Percentiles rank a stretch among this genome's conserved stretches.
Conservation (phyloP, 2,797 vertebrate genomes). For the Eidolon dupreanum region DNA sequence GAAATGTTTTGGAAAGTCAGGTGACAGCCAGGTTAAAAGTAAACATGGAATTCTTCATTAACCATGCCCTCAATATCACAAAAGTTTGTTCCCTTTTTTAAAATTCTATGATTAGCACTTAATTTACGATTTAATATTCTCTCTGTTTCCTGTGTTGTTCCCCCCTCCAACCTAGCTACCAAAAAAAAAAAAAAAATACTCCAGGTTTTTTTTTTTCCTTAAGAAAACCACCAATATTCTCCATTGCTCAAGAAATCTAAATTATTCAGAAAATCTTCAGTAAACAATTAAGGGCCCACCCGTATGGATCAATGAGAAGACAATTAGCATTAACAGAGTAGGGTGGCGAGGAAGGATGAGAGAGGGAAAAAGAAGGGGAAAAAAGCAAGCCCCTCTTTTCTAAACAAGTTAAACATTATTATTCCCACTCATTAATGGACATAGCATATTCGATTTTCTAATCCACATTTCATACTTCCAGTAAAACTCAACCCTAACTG, state of each 20-base stretch:
- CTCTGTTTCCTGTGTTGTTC: background rate
- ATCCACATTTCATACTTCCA: background rate
- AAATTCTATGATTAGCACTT: constrained; percentile 4
- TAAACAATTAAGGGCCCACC: background rate
- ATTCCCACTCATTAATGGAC: background rate
- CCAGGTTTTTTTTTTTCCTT: background rate
- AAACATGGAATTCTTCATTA: constrained; percentile 42
- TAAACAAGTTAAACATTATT: constrained; percentile 24
- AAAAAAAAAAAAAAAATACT: background rate
- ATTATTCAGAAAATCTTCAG: constrained; percentile 2
- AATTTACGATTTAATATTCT: background rate
- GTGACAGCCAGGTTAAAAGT: background rate
- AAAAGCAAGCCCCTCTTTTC: background rate
- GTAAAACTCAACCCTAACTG: constrained; percentile 14
- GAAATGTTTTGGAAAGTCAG: background rate
- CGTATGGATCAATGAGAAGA: background rate
- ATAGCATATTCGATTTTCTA: background rate
- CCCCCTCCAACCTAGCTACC: background rate
- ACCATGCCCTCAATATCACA: background rate
- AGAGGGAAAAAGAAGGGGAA: rapidly evolving
- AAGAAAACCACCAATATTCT: background rate
- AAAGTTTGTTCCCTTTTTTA: constrained; percentile 16
- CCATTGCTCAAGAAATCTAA: background rate
- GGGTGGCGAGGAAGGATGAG: background rate
- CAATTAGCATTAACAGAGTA: background rate